Evolutionary conservation across 2,797 vertebrate species (phyloP).

Genomic region (Paramormyrops hopkinsi): DNA sequence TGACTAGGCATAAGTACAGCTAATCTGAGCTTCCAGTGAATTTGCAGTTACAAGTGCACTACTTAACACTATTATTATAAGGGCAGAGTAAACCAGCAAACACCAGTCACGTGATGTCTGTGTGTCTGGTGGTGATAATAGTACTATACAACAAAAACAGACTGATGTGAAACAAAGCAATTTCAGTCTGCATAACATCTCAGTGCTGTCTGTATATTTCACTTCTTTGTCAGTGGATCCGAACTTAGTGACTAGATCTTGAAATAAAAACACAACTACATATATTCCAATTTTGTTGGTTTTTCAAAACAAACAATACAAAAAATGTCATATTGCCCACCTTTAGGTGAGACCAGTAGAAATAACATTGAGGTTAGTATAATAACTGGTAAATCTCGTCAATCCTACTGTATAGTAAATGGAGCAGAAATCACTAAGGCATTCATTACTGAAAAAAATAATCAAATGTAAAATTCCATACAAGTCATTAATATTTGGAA

Average conservation of each 20-base stretch:
- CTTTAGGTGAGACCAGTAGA: not conserved
- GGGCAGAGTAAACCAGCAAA: not conserved
- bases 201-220: not conserved
- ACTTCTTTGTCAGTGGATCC: not conserved
- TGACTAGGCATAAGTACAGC: not conserved
- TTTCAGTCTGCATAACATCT: not conserved
- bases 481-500: not conserved
- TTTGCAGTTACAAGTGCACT: not conserved
- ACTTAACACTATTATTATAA: not conserved
- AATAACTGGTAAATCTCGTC: not conserved
- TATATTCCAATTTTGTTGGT: not conserved
- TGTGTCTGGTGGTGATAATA: not conserved
- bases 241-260: not conserved
- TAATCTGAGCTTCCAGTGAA: not conserved
- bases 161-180: not conserved
- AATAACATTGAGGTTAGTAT: not conserved
- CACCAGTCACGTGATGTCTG: not conserved
- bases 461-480: constrained; percentile 8
- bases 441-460: not conserved
- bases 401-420: not conserved
- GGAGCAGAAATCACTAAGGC: not conserved
- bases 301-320: not conserved
- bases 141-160: not conserved
- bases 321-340: not conserved
- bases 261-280: not conserved